Percentiles rank a stretch among this genome's conserved stretches.
These are phyloP conservation scores for Pherbina coryleti DNA, from an alignment of 2,888 invertebrate species.

Conservation along the genomic window DNA sequence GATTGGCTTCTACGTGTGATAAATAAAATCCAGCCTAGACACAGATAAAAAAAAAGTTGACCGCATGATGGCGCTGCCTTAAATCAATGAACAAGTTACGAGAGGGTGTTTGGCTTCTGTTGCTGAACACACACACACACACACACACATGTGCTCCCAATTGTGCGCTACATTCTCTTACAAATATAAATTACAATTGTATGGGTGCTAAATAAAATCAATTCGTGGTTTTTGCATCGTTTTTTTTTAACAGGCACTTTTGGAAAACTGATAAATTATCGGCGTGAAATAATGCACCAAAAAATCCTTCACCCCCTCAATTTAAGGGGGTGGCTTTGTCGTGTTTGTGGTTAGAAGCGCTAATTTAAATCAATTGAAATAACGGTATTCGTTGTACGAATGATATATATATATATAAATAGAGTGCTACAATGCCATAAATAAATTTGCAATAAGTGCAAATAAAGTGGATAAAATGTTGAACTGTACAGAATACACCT, in stretches of 20 bases:
- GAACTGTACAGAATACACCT: not conserved
- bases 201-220: constrained; percentile 34
- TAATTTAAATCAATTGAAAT: constrained; percentile 66
- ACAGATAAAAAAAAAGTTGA: constrained; percentile 16
- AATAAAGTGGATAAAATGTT: not conserved
- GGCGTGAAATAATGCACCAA: constrained; percentile 3
- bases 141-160: not conserved
- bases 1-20: constrained; percentile 28
- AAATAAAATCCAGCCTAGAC: constrained; percentile 25
- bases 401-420: constrained; percentile 28
- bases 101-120: not conserved
- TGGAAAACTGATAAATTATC: constrained; percentile 18
- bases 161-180: not conserved
- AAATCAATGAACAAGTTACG: constrained; percentile 12
- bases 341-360: constrained; percentile 57
- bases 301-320: not conserved
- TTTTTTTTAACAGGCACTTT: not conserved
- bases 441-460: not conserved
- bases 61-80: constrained; percentile 17
- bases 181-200: constrained; percentile 19
- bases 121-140: no score
- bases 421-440: constrained; percentile 1
- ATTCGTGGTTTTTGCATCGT: constrained; percentile 13
- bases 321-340: constrained; percentile 27
- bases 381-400: constrained; percentile 49